phyloP scores from a whole-genome alignment of 2,797 vertebrate species.

The Oophaga sylvatica region DNA sequence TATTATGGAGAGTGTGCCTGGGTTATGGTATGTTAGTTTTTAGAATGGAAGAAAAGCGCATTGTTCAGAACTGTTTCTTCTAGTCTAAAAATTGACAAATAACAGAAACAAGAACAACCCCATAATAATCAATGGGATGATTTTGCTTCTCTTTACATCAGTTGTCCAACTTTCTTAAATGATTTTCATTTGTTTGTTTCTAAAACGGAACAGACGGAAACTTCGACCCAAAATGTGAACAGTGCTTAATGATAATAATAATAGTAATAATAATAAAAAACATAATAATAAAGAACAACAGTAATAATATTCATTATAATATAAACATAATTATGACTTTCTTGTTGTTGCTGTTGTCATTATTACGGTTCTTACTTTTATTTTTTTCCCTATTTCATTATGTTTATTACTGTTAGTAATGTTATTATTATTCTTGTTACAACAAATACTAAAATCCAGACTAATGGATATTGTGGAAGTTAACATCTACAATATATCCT shows the following conservation, averaged over 20 bases:
- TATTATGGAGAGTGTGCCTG: too few relatives aligned
- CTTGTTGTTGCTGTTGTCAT: neutral
- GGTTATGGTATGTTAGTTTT: too few relatives aligned
- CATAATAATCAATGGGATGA: too few relatives aligned
- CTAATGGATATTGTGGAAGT: constrained; percentile 9
- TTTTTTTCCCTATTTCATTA: neutral
- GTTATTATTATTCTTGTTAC: neutral
- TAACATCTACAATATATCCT: constrained; percentile 17
- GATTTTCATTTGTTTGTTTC: too few relatives aligned
- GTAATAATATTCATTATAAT: neutral
- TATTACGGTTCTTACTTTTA: neutral
- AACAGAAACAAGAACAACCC: too few relatives aligned
- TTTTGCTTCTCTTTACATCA: too few relatives aligned
- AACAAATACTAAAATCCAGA: neutral
- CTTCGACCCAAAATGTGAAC: neutral
- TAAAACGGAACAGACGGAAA: neutral
- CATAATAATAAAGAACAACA: neutral
- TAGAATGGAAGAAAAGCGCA: too few relatives aligned
- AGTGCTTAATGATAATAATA: neutral
- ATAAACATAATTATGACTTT: neutral
- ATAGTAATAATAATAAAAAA: neutral
- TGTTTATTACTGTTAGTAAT: neutral
- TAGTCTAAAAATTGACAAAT: too few relatives aligned
- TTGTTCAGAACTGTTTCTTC: too few relatives aligned
- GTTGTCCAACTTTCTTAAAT: too few relatives aligned